Evolutionary conservation across 2,888 invertebrate genomes (phyloP), one percentile per base, ranked within the genome.

Genomic region (Labia minor): DNA sequence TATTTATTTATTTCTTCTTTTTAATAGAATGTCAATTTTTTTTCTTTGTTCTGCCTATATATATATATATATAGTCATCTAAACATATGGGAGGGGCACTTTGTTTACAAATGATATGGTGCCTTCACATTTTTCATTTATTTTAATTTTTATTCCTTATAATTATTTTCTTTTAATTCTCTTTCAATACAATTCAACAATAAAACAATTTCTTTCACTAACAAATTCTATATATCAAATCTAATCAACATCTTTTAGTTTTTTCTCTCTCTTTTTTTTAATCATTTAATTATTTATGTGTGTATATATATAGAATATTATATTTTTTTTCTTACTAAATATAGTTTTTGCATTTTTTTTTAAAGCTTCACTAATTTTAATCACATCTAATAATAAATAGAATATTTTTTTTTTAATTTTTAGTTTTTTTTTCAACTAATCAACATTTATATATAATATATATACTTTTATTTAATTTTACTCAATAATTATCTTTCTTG

Each of bases 171-270:
- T 33, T 33, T 33, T 33, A 8, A 8, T 33, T 33, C 11, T 33
- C 11, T 33, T 33, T 8, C 6, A 33, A 8, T 33, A 33, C 33
- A 33, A 8, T 49, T 49, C 49, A 49, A 49, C 49, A 49, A 49
- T 49, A 49, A 49, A 49, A 49, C 49, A 49, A 26, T 49, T 49
- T 49, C 49, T 8, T 49, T 14, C 14, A 49, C 49, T 49, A 49
- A 49, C 49, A 49, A 49, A 49, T 49, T 49, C 49, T n/a, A 11
- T 4, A 49, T 49, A 49, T 49, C 49, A 49, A 49, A 49, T 49
- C 49, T 49, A 49, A 49, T 49, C 49, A 49, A 49, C 49, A 49
- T 49, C 14, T 49, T 49, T 49, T 49, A 49, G 49, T 49, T 49
- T 49, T 49, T 49, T 14, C 4, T 49, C 49, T 49, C 49, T 49